phyloP scores from a whole-genome alignment of 2,797 vertebrate species.

The Percopsis omiscomaycus region DNA sequence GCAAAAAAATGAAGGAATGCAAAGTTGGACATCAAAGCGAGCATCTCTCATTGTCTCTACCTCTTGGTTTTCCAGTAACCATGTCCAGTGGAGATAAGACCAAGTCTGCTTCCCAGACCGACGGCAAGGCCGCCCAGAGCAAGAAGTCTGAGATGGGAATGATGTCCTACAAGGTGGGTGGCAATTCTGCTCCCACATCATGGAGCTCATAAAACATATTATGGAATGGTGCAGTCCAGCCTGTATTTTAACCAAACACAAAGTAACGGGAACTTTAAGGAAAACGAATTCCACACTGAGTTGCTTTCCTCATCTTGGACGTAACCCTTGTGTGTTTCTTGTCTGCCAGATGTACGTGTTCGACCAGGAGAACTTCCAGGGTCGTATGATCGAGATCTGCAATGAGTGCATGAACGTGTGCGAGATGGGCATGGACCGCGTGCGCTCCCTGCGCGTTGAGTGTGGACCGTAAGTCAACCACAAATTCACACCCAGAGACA shows the following conservation, averaged over 20 bases:
- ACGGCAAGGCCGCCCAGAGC: conserved; percentile 77
- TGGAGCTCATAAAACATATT: background rate
- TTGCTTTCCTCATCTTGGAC: background rate
- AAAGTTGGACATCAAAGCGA: background rate
- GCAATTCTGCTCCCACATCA: background rate
- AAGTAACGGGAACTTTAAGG: background rate
- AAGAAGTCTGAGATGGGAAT: conserved; percentile 81
- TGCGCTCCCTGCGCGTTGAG: conserved; percentile 83
- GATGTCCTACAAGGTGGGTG: conserved; percentile 79
- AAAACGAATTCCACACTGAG: too few relatives aligned
- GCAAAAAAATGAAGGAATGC: too few relatives aligned
- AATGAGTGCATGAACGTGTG: conserved; percentile 83
- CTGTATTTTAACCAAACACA: background rate
- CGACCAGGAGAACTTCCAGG: conserved; percentile 86
- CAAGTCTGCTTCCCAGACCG: conserved; percentile 80
- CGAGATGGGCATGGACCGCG: conserved; percentile 82
- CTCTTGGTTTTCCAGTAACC: conserved; percentile 62
- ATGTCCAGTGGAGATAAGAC: conserved; percentile 82
- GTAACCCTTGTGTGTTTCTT: background rate
- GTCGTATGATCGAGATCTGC: conserved; percentile 82
- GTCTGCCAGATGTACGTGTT: conserved; percentile 75
- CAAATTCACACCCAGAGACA: background rate
- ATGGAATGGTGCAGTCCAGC: background rate
- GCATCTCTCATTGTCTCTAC: conserved; percentile 9
- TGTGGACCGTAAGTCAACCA: conserved; percentile 78